Percentiles rank a stretch among this genome's conserved stretches.
phyloP scores from a whole-genome alignment of 2,888 invertebrate species.

The Andrena bicolor region DNA sequence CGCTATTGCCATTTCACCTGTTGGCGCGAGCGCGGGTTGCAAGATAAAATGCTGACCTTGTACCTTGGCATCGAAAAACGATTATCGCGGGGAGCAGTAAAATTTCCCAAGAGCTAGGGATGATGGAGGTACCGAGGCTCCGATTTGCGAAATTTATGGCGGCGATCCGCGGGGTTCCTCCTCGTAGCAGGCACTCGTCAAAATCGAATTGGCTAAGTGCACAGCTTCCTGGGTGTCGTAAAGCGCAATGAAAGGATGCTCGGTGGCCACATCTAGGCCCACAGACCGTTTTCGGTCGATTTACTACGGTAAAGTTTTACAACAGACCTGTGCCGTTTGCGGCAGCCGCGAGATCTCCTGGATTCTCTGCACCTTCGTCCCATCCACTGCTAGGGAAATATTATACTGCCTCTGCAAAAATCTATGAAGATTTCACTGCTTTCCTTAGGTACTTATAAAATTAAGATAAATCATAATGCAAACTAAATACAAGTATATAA shows the following conservation, averaged over 20 bases:
- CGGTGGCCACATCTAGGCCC: conserved; percentile 69
- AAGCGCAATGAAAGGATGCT: conserved; percentile 66
- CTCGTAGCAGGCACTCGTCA: conserved; percentile 39
- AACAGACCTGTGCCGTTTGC: conserved; percentile 26
- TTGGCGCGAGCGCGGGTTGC: no score
- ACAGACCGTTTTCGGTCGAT: conserved; percentile 60
- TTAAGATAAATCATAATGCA: no score
- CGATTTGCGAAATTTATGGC: conserved; percentile 74
- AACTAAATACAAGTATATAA: no score
- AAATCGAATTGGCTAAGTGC: conserved; percentile 75
- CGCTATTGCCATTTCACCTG: no score
- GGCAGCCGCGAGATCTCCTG: conserved; percentile 31
- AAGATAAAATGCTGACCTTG: background rate
- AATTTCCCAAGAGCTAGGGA: background rate
- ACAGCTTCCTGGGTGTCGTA: conserved; percentile 60
- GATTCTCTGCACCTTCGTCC: conserved; percentile 15
- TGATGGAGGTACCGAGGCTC: conserved; percentile 8
- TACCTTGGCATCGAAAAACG: background rate
- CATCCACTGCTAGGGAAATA: background rate
- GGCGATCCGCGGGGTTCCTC: conserved; percentile 19
- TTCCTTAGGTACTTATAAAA: background rate
- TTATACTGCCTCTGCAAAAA: background rate
- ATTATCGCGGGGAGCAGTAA: conserved; percentile 28
- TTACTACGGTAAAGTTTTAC: conserved; percentile 58
- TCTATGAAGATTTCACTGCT: background rate